Percentiles rank a stretch among this genome's conserved stretches.
phyloP scores from a whole-genome alignment of 2,888 invertebrate genomes.

The Drosophila pseudotakahashii region DNA sequence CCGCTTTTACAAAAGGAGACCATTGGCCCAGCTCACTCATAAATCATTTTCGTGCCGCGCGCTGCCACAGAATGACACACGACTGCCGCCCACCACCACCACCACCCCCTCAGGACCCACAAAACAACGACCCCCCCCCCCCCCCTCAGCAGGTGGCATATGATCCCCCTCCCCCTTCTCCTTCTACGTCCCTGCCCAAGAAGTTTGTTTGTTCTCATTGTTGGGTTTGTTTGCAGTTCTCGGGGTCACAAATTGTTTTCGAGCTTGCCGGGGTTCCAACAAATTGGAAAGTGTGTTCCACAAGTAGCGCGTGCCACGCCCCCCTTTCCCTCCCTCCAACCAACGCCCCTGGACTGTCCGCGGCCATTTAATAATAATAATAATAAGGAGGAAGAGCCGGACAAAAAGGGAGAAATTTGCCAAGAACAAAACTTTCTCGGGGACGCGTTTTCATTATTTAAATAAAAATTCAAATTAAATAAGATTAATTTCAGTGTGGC shows the following conservation, averaged over 20 bases:
- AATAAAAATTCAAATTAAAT: conserved; percentile 82
- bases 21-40: conserved; percentile 53
- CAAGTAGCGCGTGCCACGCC: conserved; percentile 67
- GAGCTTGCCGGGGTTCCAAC: conserved; percentile 65
- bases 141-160: conserved; percentile 39
- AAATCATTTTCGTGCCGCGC: conserved; percentile 73
- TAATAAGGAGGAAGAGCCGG: conserved; percentile 5
- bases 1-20: conserved; percentile 10
- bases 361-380: conserved; percentile 63
- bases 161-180: conserved; percentile 6
- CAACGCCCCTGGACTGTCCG: conserved; percentile 43
- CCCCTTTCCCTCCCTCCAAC: neutral
- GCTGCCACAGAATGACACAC: conserved; percentile 78
- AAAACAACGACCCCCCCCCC: neutral
- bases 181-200: neutral
- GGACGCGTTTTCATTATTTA: conserved; percentile 73
- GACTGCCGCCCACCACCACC: conserved; percentile 25
- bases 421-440: conserved; percentile 69
- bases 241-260: conserved; percentile 76
- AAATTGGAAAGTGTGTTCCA: conserved; percentile 80
- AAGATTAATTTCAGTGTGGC: conserved; percentile 77
- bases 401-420: conserved; percentile 4
- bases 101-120: conserved; percentile 11
- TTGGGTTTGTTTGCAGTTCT: conserved; percentile 55
- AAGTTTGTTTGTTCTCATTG: conserved; percentile 54